phyloP scores from a whole-genome alignment of 2,797 vertebrate genomes.

The Sebastes nivosus region DNA sequence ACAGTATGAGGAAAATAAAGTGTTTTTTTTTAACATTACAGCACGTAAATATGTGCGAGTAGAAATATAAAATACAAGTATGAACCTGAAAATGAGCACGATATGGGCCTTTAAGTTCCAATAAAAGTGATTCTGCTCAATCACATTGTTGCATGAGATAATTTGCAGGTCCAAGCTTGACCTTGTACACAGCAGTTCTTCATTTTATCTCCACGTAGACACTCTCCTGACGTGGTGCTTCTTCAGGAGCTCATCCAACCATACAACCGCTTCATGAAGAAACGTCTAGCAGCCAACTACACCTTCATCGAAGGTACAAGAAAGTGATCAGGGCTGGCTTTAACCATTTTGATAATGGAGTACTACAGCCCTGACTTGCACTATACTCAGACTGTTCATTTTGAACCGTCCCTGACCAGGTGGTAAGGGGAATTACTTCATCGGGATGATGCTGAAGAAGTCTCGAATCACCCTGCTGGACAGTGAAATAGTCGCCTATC shows the following conservation, averaged over 20 bases:
- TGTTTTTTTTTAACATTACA: too few species aligned
- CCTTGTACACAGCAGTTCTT: neutral
- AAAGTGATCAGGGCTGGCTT: too few species aligned
- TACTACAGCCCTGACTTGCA: too few species aligned
- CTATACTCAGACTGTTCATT: too few species aligned
- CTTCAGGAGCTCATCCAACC: conserved; percentile 89
- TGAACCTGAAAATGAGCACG: too few species aligned
- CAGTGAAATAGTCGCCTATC: conserved; percentile 83
- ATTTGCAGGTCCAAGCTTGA: neutral
- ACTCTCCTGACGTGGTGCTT: conserved; percentile 89
- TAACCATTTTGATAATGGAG: too few species aligned
- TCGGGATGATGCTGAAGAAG: conserved; percentile 89
- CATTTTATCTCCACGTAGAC: conserved; percentile 68
- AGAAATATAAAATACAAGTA: too few species aligned
- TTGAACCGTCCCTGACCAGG: conserved; percentile 68
- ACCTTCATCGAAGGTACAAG: conserved; percentile 85
- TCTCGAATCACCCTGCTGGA: conserved; percentile 86
- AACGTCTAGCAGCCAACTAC: conserved; percentile 81
- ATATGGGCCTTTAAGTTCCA: neutral
- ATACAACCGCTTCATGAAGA: conserved; percentile 83
- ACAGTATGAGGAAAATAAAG: too few species aligned
- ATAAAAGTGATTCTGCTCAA: neutral
- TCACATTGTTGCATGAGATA: neutral
- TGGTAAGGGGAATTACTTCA: conserved; percentile 86
- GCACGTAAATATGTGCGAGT: too few species aligned